These are phyloP conservation scores for Gallinago paraguaiae DNA, from an alignment of 2,113 vertebrate species.

Conservation along the genomic window DNA sequence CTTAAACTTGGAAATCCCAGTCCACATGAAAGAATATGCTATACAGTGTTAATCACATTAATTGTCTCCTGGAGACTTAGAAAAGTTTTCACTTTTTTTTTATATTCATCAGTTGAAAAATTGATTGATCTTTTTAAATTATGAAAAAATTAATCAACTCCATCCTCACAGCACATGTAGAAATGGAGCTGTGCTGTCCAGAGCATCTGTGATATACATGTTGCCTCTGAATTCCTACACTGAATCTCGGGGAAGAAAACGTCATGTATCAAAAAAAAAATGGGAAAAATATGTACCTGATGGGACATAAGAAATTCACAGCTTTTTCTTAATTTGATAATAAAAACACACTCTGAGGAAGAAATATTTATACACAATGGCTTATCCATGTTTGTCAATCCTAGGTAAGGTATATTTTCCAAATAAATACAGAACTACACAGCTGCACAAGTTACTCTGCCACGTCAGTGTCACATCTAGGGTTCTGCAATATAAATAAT, in stretches of 20 bases:
- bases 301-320: neutral
- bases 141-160: neutral
- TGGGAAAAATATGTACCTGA: neutral
- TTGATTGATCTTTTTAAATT: neutral
- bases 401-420: neutral
- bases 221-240: neutral
- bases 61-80: neutral
- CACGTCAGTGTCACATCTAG: neutral
- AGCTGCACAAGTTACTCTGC: neutral
- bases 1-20: neutral
- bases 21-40: neutral
- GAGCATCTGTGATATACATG: neutral
- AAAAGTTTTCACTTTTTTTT: neutral
- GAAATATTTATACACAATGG: neutral
- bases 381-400: fast-evolving
- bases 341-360: neutral
- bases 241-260: neutral
- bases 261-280: neutral
- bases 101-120: neutral
- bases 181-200: neutral
- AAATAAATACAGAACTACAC: neutral
- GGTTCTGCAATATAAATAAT: neutral
- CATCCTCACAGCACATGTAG: neutral
- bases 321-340: neutral
- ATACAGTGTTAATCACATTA: neutral